A percentile compares a stretch with the other conserved stretches of the same genome.
Conservation (phyloP, 2,888 invertebrate genomes). For the Agrotis clavis region DNA sequence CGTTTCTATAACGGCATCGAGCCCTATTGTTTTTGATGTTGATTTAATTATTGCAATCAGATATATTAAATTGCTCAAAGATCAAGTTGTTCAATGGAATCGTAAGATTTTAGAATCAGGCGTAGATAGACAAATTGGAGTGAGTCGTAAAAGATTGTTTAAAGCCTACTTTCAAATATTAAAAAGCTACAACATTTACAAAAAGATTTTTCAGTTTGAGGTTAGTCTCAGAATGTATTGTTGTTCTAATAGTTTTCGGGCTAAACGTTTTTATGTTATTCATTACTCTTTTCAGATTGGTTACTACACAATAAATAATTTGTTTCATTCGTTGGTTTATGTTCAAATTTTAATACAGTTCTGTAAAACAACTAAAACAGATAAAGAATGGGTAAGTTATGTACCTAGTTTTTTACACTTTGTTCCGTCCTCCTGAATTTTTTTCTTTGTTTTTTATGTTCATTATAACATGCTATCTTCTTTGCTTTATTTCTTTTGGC, state of each 20-base stretch:
- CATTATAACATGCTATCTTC: no score
- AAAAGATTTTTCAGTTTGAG: constrained; percentile 3
- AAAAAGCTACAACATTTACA: constrained; percentile 14
- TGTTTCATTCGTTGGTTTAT: constrained; percentile 15
- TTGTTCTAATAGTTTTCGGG: neutral
- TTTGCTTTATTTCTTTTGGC: no score
- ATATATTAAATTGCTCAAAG: constrained; percentile 12
- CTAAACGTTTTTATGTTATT: no score
- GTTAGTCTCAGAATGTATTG: neutral
- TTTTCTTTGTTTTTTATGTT: no score
- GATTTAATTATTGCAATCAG: constrained; percentile 22
- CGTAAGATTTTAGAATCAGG: neutral
- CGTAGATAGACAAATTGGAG: neutral
- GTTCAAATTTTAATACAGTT: constrained; percentile 8
- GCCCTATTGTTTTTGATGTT: constrained; percentile 6
- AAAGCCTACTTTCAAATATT: constrained; percentile 17
- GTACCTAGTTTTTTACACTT: neutral
- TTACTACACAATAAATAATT: constrained; percentile 4
- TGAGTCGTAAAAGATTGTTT: neutral
- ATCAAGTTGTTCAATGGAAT: constrained; percentile 18
- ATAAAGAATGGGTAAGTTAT: constrained; percentile 1
- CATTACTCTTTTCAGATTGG: neutral
- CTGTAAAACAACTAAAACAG: neutral
- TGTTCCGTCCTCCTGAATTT: no score
- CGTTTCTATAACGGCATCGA: neutral